phyloP scores from a whole-genome alignment of 2,888 invertebrate genomes.

The Ceratothoa steindachneri region DNA sequence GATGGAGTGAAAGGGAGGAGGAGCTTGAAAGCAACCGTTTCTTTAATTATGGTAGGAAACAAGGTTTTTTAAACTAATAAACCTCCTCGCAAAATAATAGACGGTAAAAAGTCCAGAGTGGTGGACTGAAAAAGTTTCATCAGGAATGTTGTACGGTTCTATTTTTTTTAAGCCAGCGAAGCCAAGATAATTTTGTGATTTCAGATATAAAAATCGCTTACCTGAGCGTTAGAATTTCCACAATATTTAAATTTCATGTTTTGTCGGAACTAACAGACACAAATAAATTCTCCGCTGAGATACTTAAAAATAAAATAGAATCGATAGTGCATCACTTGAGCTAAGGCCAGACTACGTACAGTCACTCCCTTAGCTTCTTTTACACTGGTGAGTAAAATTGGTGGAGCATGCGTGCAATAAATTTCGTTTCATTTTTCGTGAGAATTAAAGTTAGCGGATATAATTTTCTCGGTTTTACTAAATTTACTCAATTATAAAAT shows the following conservation, averaged over 20 bases:
- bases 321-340: slow-evolving; percentile 13
- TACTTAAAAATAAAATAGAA: not conserved
- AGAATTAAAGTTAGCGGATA: not conserved
- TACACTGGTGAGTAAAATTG: not conserved
- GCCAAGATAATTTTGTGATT: not conserved
- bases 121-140: too few relatives aligned
- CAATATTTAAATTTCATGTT: slow-evolving; percentile 48
- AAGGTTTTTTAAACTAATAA: too few relatives aligned
- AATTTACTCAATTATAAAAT: not conserved
- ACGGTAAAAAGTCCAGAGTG: too few relatives aligned
- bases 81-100: too few relatives aligned
- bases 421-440: not conserved
- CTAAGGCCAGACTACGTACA: not conserved
- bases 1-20: too few relatives aligned
- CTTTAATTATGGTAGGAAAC: too few relatives aligned
- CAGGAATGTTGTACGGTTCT: too few relatives aligned
- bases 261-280: slow-evolving; percentile 16
- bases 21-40: too few relatives aligned
- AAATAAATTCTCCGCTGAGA: slow-evolving; percentile 8
- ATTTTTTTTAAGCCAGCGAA: not conserved
- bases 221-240: slow-evolving; percentile 46
- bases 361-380: not conserved
- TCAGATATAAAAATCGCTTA: not conserved
- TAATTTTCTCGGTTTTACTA: not conserved
- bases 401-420: not conserved